These are phyloP conservation scores for Python bivittatus DNA, from an alignment of 2,113 vertebrate species.

Conservation along the genomic window DNA sequence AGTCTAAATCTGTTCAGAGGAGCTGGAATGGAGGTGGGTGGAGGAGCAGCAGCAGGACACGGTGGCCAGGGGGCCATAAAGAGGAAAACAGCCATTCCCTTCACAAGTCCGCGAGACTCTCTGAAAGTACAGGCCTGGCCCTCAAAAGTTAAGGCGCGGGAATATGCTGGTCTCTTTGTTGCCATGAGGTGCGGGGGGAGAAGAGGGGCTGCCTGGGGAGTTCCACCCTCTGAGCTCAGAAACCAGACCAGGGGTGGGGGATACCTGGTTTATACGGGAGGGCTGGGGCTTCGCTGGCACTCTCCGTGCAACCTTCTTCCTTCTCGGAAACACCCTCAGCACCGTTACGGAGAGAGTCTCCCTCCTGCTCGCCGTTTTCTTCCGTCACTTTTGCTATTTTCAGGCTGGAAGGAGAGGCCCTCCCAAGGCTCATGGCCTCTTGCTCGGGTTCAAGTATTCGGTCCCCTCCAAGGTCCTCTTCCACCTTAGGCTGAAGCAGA, in stretches of 20 bases:
- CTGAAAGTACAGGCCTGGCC: background rate
- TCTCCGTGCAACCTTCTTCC: conserved; percentile 81
- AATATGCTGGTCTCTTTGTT: background rate
- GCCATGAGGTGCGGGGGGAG: background rate
- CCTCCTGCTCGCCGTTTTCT: conserved; percentile 86
- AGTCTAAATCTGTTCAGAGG: background rate
- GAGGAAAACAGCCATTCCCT: background rate
- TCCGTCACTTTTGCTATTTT: conserved; percentile 70
- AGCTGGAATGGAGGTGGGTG: background rate
- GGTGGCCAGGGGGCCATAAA: background rate
- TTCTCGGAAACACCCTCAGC: conserved; percentile 83
- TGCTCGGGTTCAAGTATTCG: conserved; percentile 74
- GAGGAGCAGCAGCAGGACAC: background rate
- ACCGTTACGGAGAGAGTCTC: conserved; percentile 85
- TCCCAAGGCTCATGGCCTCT: conserved; percentile 75
- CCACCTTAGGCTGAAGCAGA: conserved; percentile 75
- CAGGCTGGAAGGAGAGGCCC: conserved; percentile 61
- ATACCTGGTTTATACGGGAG: conserved; percentile 83
- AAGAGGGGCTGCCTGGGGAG: background rate
- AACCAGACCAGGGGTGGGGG: background rate
- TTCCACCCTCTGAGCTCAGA: background rate
- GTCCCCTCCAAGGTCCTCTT: conserved; percentile 75
- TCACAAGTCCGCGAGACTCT: background rate
- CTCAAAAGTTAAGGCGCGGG: background rate
- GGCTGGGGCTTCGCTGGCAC: conserved; percentile 66